phyloP scores from a whole-genome alignment of 2,797 vertebrate genomes.

The Sebastes nivosus region DNA sequence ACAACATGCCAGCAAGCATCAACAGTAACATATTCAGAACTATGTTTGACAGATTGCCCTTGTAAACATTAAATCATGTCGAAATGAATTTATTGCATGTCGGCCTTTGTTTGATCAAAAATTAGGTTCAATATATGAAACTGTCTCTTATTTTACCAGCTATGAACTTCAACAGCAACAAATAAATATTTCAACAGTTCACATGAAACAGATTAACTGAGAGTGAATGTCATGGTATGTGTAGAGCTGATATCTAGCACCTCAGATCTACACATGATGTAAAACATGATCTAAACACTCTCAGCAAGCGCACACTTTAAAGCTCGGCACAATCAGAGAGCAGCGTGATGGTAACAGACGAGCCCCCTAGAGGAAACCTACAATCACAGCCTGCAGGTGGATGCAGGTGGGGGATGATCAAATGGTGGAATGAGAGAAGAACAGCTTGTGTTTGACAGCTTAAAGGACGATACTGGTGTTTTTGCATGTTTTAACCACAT shows the following conservation, averaged over 20 bases:
- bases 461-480: background rate
- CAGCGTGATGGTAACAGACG: constrained; percentile 12
- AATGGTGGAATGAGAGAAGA: constrained; percentile 14
- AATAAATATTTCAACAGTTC: constrained; percentile 52
- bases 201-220: constrained; percentile 29
- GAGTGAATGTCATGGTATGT: background rate
- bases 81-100: background rate
- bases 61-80: background rate
- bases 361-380: background rate
- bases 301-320: constrained; percentile 21
- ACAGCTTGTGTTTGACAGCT: constrained; percentile 7
- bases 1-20: too few relatives aligned
- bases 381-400: constrained; percentile 30
- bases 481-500: background rate
- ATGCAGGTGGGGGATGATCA: constrained; percentile 32
- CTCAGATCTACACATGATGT: constrained; percentile 24
- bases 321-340: constrained; percentile 34
- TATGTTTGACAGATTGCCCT: background rate
- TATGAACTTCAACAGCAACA: constrained; percentile 6
- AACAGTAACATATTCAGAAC: background rate
- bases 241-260: constrained; percentile 12
- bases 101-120: constrained; percentile 29
- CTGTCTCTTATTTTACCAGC: background rate
- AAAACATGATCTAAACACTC: background rate
- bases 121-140: background rate